A percentile compares a stretch with the other conserved stretches of the same genome.
Conservation (phyloP, 2,888 invertebrate species). For the Hermaeophaga mercurialis region DNA sequence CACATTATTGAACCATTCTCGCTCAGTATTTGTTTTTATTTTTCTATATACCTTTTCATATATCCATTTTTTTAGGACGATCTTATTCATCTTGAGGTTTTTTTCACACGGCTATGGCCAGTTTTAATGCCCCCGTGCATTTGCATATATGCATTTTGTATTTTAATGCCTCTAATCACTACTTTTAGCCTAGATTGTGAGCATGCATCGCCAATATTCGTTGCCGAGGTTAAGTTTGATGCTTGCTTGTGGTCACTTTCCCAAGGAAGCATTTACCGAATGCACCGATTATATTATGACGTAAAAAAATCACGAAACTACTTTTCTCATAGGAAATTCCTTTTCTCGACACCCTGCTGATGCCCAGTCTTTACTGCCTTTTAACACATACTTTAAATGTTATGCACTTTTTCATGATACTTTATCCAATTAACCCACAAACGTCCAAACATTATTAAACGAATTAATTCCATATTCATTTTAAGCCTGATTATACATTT, state of each 20-base stretch:
- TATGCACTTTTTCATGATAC: no score
- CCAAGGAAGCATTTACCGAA: slow-evolving; percentile 27
- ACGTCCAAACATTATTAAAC: no score
- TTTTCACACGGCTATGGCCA: slow-evolving; percentile 45
- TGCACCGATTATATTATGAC: slow-evolving; percentile 13
- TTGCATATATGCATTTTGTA: slow-evolving; percentile 31
- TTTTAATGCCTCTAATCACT: slow-evolving; percentile 32
- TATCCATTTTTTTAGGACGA: slow-evolving; percentile 35
- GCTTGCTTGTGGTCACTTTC: slow-evolving; percentile 27
- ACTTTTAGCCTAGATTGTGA: slow-evolving; percentile 29
- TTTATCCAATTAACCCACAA: no score
- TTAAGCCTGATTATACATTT: no score
- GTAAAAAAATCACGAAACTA: slow-evolving; percentile 17
- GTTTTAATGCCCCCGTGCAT: slow-evolving; percentile 15
- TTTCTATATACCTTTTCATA: slow-evolving; percentile 49
- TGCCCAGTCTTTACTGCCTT: no score
- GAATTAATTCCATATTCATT: no score
- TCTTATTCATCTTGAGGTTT: slow-evolving; percentile 29
- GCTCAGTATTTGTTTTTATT: slow-evolving; percentile 56
- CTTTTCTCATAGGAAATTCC: slow-evolving; percentile 13
- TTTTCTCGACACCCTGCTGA: slow-evolving; percentile 1
- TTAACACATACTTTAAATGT: no score
- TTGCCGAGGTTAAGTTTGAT: slow-evolving; percentile 20
- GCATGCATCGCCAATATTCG: slow-evolving; percentile 28
- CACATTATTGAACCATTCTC: slow-evolving; percentile 58